Base-by-base conservation (phyloP, 2,113 vertebrate species). In the Sula dactylatra region DNA sequence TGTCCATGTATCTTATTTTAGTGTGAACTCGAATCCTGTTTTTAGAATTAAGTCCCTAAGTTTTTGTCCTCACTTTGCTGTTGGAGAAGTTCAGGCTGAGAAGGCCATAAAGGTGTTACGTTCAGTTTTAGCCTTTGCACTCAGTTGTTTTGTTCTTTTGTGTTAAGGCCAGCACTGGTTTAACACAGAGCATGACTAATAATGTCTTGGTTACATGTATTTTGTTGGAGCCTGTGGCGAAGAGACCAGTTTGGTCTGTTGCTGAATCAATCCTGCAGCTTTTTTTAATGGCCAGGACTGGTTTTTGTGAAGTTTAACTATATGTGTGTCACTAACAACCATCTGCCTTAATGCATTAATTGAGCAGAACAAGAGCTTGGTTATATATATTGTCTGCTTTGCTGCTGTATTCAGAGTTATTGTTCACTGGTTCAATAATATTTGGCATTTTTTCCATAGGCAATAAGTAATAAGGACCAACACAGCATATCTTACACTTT, bases 391-490 rank as follows among this genome's bases (percentile, higher is more conserved):
- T 4, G 29, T 56, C n/a, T 88, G 34, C 20, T 91, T 80, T 76
- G 56, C n/a, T 93, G 54, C 22, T 91, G 24, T 82, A 12, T 79
- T 55, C 14, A 24, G 38, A 61, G 50, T 74, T 71, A 4, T 2
- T 89, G 50, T 76, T 82, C 29, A 10, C 16, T 65, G 24, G 15
- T 87, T 80, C 38, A 88, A 10, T 96, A 94, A 94, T 38, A 44
- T 26, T 56, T 85, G 77, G 40, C 32, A 7, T 92, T 96, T 91
- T 88, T 95, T 84, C 72, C 58, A 1, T 54, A 99, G 99, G 99
- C 99, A 98, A 99, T 99, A 98, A 99, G 99, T 97, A 99, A 99
- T 98, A 99, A 99, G 98, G 99, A 99, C 98, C 99, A 99, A 98
- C 99, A 99, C 98, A 99, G 99, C 97, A 99, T 99, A 98, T 99